phyloP scores from a whole-genome alignment of 53 echinoderm and acorn worm species.

The Paracentrotus lividus region DNA sequence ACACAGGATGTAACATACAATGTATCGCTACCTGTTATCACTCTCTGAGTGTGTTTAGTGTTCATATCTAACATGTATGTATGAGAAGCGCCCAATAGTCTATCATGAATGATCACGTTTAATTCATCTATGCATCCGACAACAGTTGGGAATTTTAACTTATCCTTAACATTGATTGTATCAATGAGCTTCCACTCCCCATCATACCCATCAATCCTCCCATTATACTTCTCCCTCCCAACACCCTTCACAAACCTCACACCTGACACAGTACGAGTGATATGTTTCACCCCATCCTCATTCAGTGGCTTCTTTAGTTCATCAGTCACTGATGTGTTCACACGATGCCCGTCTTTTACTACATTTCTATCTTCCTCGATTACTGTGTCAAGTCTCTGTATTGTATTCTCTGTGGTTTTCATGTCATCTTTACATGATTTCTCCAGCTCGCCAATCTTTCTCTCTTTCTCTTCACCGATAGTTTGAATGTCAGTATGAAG shows the following conservation, averaged over 20 bases:
- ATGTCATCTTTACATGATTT: background rate
- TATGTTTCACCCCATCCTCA: too few relatives aligned
- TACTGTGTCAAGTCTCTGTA: background rate
- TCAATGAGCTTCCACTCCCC: slow-evolving; percentile 30
- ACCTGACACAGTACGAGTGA: background rate
- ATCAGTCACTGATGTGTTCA: slow-evolving; percentile 7
- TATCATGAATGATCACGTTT: too few relatives aligned
- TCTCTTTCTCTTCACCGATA: background rate
- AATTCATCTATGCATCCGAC: too few relatives aligned
- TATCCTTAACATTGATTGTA: too few relatives aligned
- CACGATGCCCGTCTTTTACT: slow-evolving; percentile 28
- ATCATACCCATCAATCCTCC: slow-evolving; percentile 39
- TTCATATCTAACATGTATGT: too few relatives aligned
- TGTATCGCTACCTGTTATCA: too few relatives aligned
- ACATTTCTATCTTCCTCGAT: background rate
- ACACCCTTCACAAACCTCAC: background rate
- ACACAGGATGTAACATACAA: too few relatives aligned
- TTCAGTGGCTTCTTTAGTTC: too few relatives aligned
- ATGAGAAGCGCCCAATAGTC: too few relatives aligned
- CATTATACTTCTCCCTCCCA: slow-evolving; percentile 32
- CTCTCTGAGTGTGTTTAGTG: too few relatives aligned
- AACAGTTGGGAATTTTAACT: too few relatives aligned
- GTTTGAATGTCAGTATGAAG: background rate
- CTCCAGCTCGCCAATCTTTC: background rate
- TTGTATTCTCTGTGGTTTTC: background rate